These are phyloP conservation scores for Calliopum simillimum DNA, from an alignment of 2,888 invertebrate species.

Conservation along the genomic window DNA sequence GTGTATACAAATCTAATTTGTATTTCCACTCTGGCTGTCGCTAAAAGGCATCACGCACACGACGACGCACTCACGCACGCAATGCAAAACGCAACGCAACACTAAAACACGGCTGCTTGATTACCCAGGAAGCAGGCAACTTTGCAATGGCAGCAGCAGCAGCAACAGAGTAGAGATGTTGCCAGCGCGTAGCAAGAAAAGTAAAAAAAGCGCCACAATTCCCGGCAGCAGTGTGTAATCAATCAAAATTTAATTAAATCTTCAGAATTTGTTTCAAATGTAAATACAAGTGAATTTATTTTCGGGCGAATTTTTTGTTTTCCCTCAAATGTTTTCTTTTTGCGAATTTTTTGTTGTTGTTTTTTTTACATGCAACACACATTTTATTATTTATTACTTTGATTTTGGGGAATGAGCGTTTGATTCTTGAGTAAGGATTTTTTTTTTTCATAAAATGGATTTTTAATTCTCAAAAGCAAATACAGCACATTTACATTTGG, in stretches of 20 bases:
- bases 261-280: constrained; percentile 30
- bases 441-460: too few species aligned
- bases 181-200: not conserved
- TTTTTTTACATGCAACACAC: not conserved
- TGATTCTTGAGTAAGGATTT: too few species aligned
- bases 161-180: too few species aligned
- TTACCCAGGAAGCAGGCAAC: not conserved
- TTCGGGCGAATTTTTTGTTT: not conserved
- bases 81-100: not conserved
- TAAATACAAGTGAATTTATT: constrained; percentile 19
- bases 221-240: constrained; percentile 37
- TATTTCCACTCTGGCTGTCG: constrained; percentile 32
- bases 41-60: constrained; percentile 33
- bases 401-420: too few species aligned
- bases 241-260: constrained; percentile 44
- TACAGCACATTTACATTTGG: too few species aligned
- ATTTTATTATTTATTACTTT: too few species aligned
- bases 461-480: too few species aligned
- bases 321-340: not conserved
- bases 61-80: not conserved
- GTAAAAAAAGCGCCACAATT: constrained; percentile 15
- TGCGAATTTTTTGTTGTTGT: not conserved
- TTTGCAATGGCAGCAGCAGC: too few species aligned
- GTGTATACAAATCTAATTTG: constrained; percentile 39
- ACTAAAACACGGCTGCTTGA: too few species aligned